phyloP scores from a whole-genome alignment of 1,140 invertebrate species.

The Drosophila nigromelanica region DNA sequence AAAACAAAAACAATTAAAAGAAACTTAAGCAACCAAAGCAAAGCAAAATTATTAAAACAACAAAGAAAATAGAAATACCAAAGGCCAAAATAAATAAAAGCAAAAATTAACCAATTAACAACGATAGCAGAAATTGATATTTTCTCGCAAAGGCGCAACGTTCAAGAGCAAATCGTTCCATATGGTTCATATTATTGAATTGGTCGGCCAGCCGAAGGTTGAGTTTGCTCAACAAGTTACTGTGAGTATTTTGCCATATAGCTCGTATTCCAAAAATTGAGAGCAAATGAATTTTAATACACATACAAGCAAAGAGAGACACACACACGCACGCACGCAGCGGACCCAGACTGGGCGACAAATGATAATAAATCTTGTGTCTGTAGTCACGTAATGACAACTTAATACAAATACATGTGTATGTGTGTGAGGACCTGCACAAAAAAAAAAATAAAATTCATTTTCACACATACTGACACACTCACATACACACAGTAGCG shows the following conservation, averaged over 20 bases:
- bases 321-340: neutral
- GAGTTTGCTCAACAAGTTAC: slow-evolving; percentile 84
- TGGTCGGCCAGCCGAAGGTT: slow-evolving; percentile 84
- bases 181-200: slow-evolving; percentile 84
- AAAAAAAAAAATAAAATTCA: slow-evolving; percentile 17
- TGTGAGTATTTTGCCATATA: slow-evolving; percentile 68
- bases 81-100: slow-evolving; percentile 7
- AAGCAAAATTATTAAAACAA: slow-evolving; percentile 5
- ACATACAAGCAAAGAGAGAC: slow-evolving; percentile 4
- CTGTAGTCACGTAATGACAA: slow-evolving; percentile 84
- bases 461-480: slow-evolving; percentile 47
- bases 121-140: slow-evolving; percentile 53
- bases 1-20: slow-evolving; percentile 12
- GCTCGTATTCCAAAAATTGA: slow-evolving; percentile 33
- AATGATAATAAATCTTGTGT: slow-evolving; percentile 83
- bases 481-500: slow-evolving; percentile 31
- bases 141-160: slow-evolving; percentile 80
- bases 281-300: slow-evolving; percentile 58
- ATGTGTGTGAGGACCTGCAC: slow-evolving; percentile 19
- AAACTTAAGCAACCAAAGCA: slow-evolving; percentile 11
- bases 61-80: slow-evolving; percentile 14
- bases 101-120: slow-evolving; percentile 31
- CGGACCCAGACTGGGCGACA: slow-evolving; percentile 39
- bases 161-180: slow-evolving; percentile 82
- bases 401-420: slow-evolving; percentile 83